Evolutionary conservation across 1,140 invertebrate genomes (phyloP), one percentile per base, ranked within the genome.

Genomic region (Popillia japonica): DNA sequence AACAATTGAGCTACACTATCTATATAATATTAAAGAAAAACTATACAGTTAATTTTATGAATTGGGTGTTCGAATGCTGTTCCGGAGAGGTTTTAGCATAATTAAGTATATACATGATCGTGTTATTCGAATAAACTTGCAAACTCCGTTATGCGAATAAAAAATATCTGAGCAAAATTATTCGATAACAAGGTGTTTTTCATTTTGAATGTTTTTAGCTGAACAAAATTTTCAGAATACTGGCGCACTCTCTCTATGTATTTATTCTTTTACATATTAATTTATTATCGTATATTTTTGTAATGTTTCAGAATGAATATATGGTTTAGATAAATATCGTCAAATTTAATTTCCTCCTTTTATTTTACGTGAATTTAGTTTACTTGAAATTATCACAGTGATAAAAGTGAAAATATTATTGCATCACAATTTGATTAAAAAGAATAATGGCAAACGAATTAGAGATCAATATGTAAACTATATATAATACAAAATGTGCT

Each of bases 191-290:
- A 4, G 48, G n/a, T 55, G 11, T n/a, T 0, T 55, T 55, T 55
- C 14, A 34, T 2, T 34, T 34, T 34, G 27, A 2, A 34, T 34
- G 27, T 34, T 34, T 34, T 14, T 55, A 14, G 48, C 48, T 55
- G 48, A 75, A 34, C 2, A 34, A 34, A 75, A 80, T 80, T 80
- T 78, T 78, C 79, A 61, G 42, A 80, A 80, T 80, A 80, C 79
- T 80, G 79, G 79, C 79, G 79, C 79, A 80, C 42, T 42, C 64
- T 78, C 41, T 17, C 59, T 68, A n/a, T 42, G 17, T 74, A 55
- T 55, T 55, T 48, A n/a, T n/a, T 55, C 6, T 55, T 55, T 55
- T n/a, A n/a, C 9, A 55, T n/a, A 14, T 55, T 55, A 55, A n/a
- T n/a, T 55, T 55, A n/a, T 55, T n/a, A 55, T 55, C 14, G 14